Evolutionary conservation across 2,888 invertebrate species (phyloP).

Genomic region (Coecobrya sp.): DNA sequence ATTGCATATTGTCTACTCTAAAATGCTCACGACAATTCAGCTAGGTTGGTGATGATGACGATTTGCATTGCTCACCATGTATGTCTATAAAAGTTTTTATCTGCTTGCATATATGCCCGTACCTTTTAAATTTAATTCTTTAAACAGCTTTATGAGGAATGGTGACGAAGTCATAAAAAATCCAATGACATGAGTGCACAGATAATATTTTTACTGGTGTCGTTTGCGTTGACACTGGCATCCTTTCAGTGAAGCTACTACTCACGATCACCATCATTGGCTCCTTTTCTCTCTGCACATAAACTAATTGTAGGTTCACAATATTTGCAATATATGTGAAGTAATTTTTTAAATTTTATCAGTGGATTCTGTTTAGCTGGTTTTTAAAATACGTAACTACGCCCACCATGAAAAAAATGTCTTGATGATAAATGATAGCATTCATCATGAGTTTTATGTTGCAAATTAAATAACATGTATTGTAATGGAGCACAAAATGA

Average conservation of each 20-base stretch:
- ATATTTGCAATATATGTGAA: too few relatives aligned
- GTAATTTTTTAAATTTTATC: too few relatives aligned
- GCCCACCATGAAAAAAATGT: too few relatives aligned
- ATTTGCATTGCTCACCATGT: slow-evolving; percentile 1
- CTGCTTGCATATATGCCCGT: background rate
- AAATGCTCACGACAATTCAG: slow-evolving; percentile 36
- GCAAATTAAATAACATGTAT: too few relatives aligned
- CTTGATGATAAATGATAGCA: too few relatives aligned
- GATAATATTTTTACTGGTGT: slow-evolving; percentile 29
- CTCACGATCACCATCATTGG: background rate
- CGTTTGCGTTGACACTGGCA: background rate
- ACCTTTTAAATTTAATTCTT: slow-evolving; percentile 45
- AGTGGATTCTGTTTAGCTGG: too few relatives aligned
- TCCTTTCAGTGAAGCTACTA: background rate
- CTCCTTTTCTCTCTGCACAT: background rate
- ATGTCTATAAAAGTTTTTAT: slow-evolving; percentile 8
- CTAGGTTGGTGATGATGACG: background rate
- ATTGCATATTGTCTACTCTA: slow-evolving; percentile 9
- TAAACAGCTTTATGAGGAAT: background rate
- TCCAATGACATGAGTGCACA: background rate
- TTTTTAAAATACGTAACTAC: too few relatives aligned
- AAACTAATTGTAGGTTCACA: too few relatives aligned
- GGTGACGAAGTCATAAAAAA: slow-evolving; percentile 53
- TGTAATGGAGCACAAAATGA: too few relatives aligned
- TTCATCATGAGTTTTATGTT: too few relatives aligned